phyloP scores from a whole-genome alignment of 2,888 invertebrate species.

The Heliconius sara region DNA sequence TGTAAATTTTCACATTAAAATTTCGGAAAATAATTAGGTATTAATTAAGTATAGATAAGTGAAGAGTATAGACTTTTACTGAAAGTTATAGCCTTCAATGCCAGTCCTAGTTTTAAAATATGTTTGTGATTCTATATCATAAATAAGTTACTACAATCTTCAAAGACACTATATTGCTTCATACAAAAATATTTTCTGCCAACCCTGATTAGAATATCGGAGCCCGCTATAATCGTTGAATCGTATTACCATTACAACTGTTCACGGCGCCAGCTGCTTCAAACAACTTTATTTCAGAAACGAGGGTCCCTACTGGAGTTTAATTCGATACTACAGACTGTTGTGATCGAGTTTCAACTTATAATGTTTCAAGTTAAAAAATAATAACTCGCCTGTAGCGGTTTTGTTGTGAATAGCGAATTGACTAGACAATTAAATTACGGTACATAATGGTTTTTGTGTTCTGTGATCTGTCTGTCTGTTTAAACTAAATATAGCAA shows the following conservation, averaged over 20 bases:
- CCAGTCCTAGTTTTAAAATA: too few species aligned
- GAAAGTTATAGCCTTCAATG: too few species aligned
- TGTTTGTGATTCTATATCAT: too few species aligned
- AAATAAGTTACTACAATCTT: neutral
- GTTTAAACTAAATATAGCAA: too few species aligned
- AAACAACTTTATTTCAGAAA: slow-evolving; percentile 76
- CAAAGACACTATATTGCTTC: neutral
- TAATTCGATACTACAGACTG: slow-evolving; percentile 49
- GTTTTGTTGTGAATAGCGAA: slow-evolving; percentile 22
- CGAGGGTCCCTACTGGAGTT: slow-evolving; percentile 49
- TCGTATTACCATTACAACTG: slow-evolving; percentile 82
- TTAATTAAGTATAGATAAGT: too few species aligned
- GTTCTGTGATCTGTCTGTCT: neutral
- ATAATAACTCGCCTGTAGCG: slow-evolving; percentile 40
- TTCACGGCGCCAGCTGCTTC: slow-evolving; percentile 77
- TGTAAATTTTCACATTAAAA: neutral
- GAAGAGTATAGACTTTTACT: too few species aligned
- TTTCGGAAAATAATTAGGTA: neutral
- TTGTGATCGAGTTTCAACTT: slow-evolving; percentile 48
- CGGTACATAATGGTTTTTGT: neutral
- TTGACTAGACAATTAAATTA: slow-evolving; percentile 8
- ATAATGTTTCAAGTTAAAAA: slow-evolving; percentile 46
- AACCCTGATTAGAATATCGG: slow-evolving; percentile 55
- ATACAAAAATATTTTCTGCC: slow-evolving; percentile 18
- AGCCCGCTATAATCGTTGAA: slow-evolving; percentile 78